Conservation (phyloP, 2,797 vertebrate genomes). For the Eremophila alpestris region DNA sequence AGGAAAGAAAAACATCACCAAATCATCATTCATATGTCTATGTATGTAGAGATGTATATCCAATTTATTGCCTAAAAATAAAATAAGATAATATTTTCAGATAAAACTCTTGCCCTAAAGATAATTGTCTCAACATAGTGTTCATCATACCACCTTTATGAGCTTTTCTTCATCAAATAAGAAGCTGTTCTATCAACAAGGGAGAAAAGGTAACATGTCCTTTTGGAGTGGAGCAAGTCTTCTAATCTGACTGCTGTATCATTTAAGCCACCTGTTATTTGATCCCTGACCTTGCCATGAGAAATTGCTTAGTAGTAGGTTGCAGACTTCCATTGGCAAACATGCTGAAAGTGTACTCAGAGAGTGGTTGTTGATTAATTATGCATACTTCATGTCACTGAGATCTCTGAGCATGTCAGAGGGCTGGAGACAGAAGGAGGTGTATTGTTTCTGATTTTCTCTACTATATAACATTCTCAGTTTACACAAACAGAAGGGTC, state of each 20-base stretch:
- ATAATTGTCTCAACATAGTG: background rate
- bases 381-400: conserved; percentile 41
- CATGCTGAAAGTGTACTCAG: conserved; percentile 47
- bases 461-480: background rate
- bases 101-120: background rate
- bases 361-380: conserved; percentile 60
- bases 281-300: conserved; percentile 67
- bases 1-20: background rate
- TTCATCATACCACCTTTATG: background rate
- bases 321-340: conserved; percentile 52
- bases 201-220: background rate
- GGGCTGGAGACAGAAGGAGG: conserved; percentile 17
- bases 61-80: background rate
- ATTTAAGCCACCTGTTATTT: conserved; percentile 42
- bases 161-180: background rate
- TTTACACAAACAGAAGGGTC: conserved; percentile 7
- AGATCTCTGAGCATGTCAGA: conserved; percentile 49
- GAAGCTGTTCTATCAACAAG: background rate
- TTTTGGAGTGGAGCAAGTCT: background rate
- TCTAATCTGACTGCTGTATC: conserved; percentile 34
- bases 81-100: background rate
- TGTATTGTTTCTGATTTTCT: conserved; percentile 47
- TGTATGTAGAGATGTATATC: fast-evolving
- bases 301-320: conserved; percentile 53
- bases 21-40: background rate